Evolutionary conservation across 2,888 invertebrate species (phyloP).

Genomic region (Hipparchia sbordonii): DNA sequence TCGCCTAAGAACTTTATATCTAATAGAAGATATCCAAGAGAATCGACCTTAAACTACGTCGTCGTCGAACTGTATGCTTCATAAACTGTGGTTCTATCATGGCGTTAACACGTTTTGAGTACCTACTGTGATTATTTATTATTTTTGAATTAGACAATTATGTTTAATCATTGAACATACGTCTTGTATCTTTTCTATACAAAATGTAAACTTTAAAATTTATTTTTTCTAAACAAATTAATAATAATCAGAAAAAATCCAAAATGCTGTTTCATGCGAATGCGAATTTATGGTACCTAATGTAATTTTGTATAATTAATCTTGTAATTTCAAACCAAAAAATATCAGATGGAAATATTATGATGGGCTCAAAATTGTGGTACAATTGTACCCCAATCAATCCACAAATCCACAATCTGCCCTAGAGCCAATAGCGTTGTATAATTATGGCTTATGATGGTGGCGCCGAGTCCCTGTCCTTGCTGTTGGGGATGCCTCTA

Average conservation of each 20-base stretch:
- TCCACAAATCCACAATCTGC: too few relatives aligned
- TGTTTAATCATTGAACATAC: conserved; percentile 5
- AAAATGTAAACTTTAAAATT: not conserved
- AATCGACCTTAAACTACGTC: not conserved
- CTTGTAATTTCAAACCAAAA: not conserved
- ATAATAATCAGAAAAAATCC: not conserved
- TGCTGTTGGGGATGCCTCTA: too few relatives aligned
- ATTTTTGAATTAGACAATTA: conserved; percentile 23
- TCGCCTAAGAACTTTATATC: too few relatives aligned
- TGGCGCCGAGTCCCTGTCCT: too few relatives aligned
- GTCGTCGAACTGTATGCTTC: not conserved
- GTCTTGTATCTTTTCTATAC: conserved; percentile 2
- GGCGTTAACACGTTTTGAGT: conserved; percentile 16
- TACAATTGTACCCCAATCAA: too few relatives aligned
- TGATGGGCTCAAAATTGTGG: too few relatives aligned
- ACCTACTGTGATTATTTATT: conserved; percentile 35
- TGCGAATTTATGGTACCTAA: too few relatives aligned
- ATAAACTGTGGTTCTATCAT: conserved; percentile 19
- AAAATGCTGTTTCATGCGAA: not conserved
- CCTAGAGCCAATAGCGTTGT: too few relatives aligned
- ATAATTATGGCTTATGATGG: too few relatives aligned
- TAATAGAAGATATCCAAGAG: too few relatives aligned
- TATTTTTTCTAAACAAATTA: not conserved
- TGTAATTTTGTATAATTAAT: not conserved
- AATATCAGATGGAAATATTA: too few relatives aligned